These are phyloP conservation scores for Misgurnus mizolepis DNA, from an alignment of 2,113 vertebrate species.

Conservation along the genomic window DNA sequence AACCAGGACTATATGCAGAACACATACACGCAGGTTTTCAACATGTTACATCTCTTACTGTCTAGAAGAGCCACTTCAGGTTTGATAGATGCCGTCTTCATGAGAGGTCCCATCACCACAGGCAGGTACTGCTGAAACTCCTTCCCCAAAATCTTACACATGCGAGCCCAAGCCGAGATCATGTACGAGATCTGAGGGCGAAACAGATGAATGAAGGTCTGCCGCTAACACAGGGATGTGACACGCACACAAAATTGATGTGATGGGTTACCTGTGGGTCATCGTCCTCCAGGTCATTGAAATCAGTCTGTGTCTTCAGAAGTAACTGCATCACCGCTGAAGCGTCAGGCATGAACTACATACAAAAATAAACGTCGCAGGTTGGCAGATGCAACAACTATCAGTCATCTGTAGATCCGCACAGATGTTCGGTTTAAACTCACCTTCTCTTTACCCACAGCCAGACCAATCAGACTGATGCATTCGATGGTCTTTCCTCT, in stretches of 20 bases:
- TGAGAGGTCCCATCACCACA: constrained; percentile 98
- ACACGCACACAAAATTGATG: background rate
- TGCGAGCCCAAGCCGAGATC: constrained; percentile 98
- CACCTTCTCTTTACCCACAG: constrained; percentile 98
- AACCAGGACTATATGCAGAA: background rate
- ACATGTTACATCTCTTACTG: constrained; percentile 77
- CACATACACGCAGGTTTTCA: too few species aligned
- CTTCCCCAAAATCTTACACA: constrained; percentile 99
- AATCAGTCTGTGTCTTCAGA: constrained; percentile 96
- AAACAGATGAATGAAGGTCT: background rate
- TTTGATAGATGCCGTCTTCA: constrained; percentile 99
- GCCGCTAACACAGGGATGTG: background rate
- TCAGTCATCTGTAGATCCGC: background rate
- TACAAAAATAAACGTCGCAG: background rate
- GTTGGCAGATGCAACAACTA: background rate
- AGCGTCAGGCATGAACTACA: constrained; percentile 98
- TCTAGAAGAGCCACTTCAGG: constrained; percentile 97
- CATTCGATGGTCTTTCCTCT: constrained; percentile 98
- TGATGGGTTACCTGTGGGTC: constrained; percentile 86
- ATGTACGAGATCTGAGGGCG: constrained; percentile 92
- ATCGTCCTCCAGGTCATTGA: constrained; percentile 95
- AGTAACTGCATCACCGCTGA: constrained; percentile 97
- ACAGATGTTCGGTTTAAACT: background rate
- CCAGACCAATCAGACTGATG: constrained; percentile 97
- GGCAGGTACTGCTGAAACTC: constrained; percentile 99